Percentiles rank a stretch among this genome's conserved stretches.
These are phyloP conservation scores for Taxidea taxus DNA, from an alignment of 2,113 vertebrate species.

Conservation along the genomic window DNA sequence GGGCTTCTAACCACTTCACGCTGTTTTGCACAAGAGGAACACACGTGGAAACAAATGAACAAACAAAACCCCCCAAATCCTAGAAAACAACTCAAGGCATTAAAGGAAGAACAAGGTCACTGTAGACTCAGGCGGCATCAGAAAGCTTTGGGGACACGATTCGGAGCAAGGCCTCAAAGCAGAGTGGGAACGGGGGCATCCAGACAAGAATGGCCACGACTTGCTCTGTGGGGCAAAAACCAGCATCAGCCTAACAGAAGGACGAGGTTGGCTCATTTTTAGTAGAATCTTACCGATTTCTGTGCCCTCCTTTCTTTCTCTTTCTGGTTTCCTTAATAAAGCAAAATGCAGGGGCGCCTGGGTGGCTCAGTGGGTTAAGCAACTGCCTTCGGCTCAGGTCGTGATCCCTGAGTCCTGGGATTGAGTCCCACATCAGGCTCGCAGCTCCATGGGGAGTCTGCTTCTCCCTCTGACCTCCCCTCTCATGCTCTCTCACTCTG, in stretches of 20 bases:
- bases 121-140: neutral
- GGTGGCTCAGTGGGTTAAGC: too few relatives aligned
- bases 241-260: neutral
- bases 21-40: neutral
- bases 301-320: neutral
- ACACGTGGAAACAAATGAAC: neutral
- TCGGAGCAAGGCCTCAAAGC: neutral
- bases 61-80: neutral
- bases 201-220: neutral
- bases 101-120: neutral
- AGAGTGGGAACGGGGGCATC: neutral
- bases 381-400: too few relatives aligned
- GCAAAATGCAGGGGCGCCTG: neutral
- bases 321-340: slow-evolving; percentile 31
- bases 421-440: too few relatives aligned
- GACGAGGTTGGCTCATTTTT: neutral
- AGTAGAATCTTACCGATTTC: neutral
- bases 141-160: neutral
- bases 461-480: too few relatives aligned
- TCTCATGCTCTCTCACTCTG: too few relatives aligned
- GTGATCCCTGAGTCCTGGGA: too few relatives aligned
- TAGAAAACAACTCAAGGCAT: neutral
- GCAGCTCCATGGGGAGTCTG: too few relatives aligned
- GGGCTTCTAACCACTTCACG: neutral
- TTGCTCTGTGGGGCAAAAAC: neutral